A percentile compares a stretch with the other conserved stretches of the same genome.
These are phyloP conservation scores for Rhynchomys soricoides DNA, from an alignment of 2,113 vertebrate species.

Conservation along the genomic window DNA sequence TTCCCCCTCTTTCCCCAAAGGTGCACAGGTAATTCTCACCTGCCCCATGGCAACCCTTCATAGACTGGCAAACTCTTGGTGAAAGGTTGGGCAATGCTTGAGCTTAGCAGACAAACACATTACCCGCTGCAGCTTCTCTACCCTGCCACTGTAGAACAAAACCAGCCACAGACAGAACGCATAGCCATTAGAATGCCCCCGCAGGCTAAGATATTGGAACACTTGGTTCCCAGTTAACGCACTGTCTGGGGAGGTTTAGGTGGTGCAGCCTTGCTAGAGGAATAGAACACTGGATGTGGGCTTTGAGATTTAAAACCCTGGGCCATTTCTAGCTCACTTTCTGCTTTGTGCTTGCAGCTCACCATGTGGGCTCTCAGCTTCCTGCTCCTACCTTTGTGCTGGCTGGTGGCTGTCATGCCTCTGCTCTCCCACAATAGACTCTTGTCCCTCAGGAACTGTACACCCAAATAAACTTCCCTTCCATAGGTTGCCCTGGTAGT, in stretches of 20 bases:
- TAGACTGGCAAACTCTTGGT: not conserved
- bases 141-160: not conserved
- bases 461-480: not conserved
- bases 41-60: not conserved
- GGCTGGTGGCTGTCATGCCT: not conserved
- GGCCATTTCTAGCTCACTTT: not conserved
- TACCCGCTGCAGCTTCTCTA: not conserved
- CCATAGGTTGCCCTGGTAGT: not conserved
- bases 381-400: not conserved
- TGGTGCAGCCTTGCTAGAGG: not conserved
- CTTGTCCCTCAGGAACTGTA: not conserved
- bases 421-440: not conserved
- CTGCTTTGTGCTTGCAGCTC: not conserved
- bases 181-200: no score
- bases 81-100: not conserved
- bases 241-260: not conserved
- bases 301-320: not conserved
- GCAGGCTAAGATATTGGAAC: not conserved
- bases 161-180: not conserved
- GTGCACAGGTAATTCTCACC: not conserved
- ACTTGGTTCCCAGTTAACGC: not conserved
- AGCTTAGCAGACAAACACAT: not conserved
- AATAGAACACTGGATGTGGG: not conserved
- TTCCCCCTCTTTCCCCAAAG: slow-evolving; percentile 13
- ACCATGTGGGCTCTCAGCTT: not conserved